Base-by-base conservation (phyloP, 2,113 vertebrate species). In the Sorex fumeus region DNA sequence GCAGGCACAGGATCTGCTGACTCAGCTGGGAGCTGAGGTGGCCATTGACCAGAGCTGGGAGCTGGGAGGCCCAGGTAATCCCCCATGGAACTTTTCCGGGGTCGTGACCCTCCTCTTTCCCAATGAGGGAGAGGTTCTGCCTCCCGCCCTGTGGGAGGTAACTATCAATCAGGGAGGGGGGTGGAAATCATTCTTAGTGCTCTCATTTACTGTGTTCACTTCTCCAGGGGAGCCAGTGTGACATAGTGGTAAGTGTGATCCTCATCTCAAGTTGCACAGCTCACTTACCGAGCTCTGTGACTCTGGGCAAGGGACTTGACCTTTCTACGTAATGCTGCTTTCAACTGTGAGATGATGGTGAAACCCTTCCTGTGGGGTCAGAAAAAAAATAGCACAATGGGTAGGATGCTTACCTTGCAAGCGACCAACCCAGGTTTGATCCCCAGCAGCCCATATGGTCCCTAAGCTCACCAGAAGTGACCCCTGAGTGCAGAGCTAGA, bases 11-110 rank as follows among this genome's bases (percentile, higher is more conserved):
- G 98, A 99, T 95, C 97, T 99, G 69, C 97, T 99, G 87, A 98
- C 96, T 87, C 98, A 98, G 16, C 97, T 99, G 97, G 95, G 98
- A 34, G 99, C 99, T 43, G 99, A 99, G 95, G 97, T 98, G 96
- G 97, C 97, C 84, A 99, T 99, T 95, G 99, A 99, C 95, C 96
- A 98, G 72, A 96, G 89, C 76, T 91, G 85, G 40, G 96, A 95
- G 92, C 91, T 84, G 66, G 97, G 81, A 62, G 34, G 91, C 94
- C 83, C 96, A 97, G 98, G 98, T 98, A 97, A 87, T 67, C 34
- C 43, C 34, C 89, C 28, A 40, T 6, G 32, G 78, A n/a, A 25
- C 43, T 82, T 45, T 75, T 79, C n/a, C 3, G 40, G 66, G 76
- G 50, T 78, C 10, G 34, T 74, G 36, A 8, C n/a, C 70, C 27